Percentiles rank a stretch among this genome's conserved stretches.
These are phyloP conservation scores for Cyclargus thomasi DNA, from an alignment of 1,140 invertebrate genomes.

Conservation along the genomic window DNA sequence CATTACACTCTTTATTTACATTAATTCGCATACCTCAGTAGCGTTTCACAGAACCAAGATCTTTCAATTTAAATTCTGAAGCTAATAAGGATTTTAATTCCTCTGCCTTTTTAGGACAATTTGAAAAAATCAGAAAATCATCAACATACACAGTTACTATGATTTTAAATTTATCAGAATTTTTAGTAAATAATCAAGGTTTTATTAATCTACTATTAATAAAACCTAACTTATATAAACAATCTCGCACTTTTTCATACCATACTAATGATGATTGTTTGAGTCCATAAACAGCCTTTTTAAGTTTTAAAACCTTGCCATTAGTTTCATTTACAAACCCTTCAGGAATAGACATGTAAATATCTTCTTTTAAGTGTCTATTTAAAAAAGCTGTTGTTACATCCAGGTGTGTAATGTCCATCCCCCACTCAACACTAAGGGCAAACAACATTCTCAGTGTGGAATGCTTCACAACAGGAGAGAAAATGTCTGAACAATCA, in stretches of 20 bases:
- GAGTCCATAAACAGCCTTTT: slow-evolving; percentile 24
- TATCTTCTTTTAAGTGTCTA: background rate
- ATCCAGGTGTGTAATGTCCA: too few relatives aligned
- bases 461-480: background rate
- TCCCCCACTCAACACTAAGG: too few relatives aligned
- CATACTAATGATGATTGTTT: slow-evolving; percentile 24
- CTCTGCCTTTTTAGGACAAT: slow-evolving; percentile 24
- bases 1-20: slow-evolving; percentile 18
- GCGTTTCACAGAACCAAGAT: slow-evolving; percentile 23
- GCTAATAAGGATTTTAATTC: slow-evolving; percentile 26
- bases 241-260: slow-evolving; percentile 25
- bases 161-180: slow-evolving; percentile 7
- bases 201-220: slow-evolving; percentile 22
- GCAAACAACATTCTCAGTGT: background rate
- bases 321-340: background rate
- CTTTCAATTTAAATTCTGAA: slow-evolving; percentile 27
- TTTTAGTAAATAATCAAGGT: slow-evolving; percentile 19
- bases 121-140: slow-evolving; percentile 39
- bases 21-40: slow-evolving; percentile 28
- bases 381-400: background rate
- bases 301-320: background rate
- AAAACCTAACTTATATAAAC: slow-evolving; percentile 21
- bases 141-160: slow-evolving; percentile 8
- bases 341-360: background rate
- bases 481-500: background rate